phyloP scores from a whole-genome alignment of 1,140 invertebrate species.

The Saxidomus purpurata region DNA sequence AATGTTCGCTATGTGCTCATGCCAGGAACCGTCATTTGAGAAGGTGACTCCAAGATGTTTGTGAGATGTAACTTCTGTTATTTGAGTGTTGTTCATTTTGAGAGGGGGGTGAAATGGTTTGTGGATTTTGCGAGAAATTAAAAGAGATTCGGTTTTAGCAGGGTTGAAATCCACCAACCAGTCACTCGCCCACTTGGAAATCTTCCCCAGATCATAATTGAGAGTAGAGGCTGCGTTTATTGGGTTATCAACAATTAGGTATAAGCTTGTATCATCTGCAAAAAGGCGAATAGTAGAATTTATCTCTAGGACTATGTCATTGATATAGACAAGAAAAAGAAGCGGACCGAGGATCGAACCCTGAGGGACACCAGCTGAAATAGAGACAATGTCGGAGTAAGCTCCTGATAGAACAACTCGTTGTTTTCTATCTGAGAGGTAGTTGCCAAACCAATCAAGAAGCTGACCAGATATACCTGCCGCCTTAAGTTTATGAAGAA shows the following conservation, averaged over 20 bases:
- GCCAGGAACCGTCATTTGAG: not conserved
- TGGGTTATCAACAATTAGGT: not conserved
- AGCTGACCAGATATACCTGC: not conserved
- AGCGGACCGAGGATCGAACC: conserved; percentile 10
- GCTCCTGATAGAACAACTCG: not conserved
- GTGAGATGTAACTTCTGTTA: not conserved
- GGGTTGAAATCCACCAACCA: conserved; percentile 22
- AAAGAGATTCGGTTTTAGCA: not conserved
- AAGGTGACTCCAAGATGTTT: conserved; percentile 10
- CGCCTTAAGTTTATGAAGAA: too few species aligned
- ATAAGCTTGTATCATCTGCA: conserved; percentile 29
- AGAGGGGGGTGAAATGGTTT: not conserved
- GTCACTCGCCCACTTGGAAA: too few species aligned
- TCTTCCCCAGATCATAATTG: not conserved
- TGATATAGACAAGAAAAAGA: conserved; percentile 13
- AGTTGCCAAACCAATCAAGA: not conserved
- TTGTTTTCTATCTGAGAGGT: not conserved
- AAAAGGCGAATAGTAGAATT: conserved; percentile 11
- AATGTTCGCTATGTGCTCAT: not conserved
- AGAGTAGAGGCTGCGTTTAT: not conserved
- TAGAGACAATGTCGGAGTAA: not conserved
- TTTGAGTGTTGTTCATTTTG: not conserved
- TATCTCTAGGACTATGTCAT: not conserved
- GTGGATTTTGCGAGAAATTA: not conserved
- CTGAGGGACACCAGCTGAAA: not conserved